Conservation (phyloP, 2,888 invertebrate species). For the Omphaloscelis lunosa region DNA sequence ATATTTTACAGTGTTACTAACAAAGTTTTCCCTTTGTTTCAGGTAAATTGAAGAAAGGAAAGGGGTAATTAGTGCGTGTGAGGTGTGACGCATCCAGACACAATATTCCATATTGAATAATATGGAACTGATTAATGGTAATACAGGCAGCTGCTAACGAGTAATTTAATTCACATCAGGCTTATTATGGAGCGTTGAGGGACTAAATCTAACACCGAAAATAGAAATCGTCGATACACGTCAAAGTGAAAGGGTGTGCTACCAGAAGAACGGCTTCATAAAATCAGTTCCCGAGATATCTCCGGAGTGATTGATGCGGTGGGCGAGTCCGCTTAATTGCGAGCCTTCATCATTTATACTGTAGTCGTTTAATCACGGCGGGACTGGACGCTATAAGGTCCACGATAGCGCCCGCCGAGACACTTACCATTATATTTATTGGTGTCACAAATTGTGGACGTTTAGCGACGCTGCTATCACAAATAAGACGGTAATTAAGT, state of each 20-base stretch:
- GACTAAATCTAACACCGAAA: constrained; percentile 31
- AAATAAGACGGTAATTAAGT: constrained; percentile 43
- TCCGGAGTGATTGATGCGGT: constrained; percentile 80
- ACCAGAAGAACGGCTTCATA: constrained; percentile 73
- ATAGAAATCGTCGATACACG: constrained; percentile 39
- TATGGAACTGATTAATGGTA: constrained; percentile 30
- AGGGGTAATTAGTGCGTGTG: neutral
- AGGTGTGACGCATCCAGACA: neutral
- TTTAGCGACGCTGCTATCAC: constrained; percentile 40
- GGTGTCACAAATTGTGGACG: constrained; percentile 57
- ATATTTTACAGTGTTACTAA: constrained; percentile 16
- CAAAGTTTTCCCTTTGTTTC: constrained; percentile 60
- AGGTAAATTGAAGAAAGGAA: constrained; percentile 57
- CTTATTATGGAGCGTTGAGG: constrained; percentile 17
- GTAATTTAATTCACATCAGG: neutral
- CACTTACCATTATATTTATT: constrained; percentile 62
- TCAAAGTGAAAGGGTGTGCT: constrained; percentile 47
- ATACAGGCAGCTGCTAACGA: neutral
- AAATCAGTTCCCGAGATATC: constrained; percentile 78
- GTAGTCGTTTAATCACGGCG: constrained; percentile 82
- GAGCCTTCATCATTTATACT: constrained; percentile 83
- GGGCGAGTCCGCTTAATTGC: constrained; percentile 80
- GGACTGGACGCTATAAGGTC: constrained; percentile 51
- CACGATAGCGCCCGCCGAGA: constrained; percentile 45
- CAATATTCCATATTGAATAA: neutral